Evolutionary conservation across 2,797 vertebrate species (phyloP), one percentile per base, ranked within the genome.

Genomic region (Orientallactaga sibirica): DNA sequence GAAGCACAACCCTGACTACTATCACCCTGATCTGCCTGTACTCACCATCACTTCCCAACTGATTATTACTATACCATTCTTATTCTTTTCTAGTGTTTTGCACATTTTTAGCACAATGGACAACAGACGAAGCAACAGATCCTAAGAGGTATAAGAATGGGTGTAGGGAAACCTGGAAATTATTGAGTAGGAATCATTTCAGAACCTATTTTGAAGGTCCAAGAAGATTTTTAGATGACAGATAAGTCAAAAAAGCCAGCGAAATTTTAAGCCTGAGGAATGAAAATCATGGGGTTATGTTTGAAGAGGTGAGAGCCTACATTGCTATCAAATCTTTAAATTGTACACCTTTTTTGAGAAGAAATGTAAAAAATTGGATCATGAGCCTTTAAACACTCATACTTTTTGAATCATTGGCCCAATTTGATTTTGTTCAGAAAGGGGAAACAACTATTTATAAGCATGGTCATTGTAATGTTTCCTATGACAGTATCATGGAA

Each of bases 211-310:
- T 66, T 71, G 80, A 76, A 78, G 66, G 19, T 37, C 24, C 16
- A 22, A 11, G 7, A 94, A n/a, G 43, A 92, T 75, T 93, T 94
- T 37, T 27, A 86, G 58, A 64, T 67, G n/a, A 83, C n/a, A 77
- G 19, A 37, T 2, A 7, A 48, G 3, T 78, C 14, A 78, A 70
- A 22, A 66, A n/a, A 12, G 5, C 11, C 10, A 41, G 67, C 24
- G 68, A n/a, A 43, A 16, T 12, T 68, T 93, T 90, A 33, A 41
- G 9, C 9, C 37, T 9, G 2, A 92, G 24, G 33, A 71, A 37
- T 6, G 14, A 15, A 90, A 86, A 70, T 10, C 12, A 43, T 37
- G 20, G n/a, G 27, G n/a, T 61, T 73, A 22, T 81, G 20, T 11
- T 25, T 4, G 91, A 82, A 20, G 4, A 86, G 10, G 4, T 20